A percentile compares a stretch with the other conserved stretches of the same genome.
Conservation (phyloP, 2,888 invertebrate genomes). For the Tipula lateralis region DNA sequence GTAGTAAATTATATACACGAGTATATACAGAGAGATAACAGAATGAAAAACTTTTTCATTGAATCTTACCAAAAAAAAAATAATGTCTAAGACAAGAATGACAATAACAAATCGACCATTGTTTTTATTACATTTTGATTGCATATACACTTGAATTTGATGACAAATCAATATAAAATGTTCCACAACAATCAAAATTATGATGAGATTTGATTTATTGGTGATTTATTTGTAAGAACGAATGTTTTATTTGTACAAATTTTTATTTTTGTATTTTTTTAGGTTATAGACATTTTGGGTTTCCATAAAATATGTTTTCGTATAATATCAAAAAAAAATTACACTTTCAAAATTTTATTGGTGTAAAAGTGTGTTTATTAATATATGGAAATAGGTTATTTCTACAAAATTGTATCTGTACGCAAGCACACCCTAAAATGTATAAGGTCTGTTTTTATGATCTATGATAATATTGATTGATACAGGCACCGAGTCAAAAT, state of each 20-base stretch:
- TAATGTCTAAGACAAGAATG: neutral
- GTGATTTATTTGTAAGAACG: neutral
- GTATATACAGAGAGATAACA: neutral
- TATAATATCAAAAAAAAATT: neutral
- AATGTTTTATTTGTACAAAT: neutral
- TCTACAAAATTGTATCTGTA: too few species aligned
- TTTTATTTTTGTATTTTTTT: neutral
- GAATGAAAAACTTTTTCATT: neutral
- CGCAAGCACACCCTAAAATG: too few species aligned
- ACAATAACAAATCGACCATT: neutral
- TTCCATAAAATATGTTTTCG: neutral
- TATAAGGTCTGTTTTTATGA: too few species aligned
- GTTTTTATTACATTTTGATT: constrained; percentile 19
- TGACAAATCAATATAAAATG: constrained; percentile 4
- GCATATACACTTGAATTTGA: constrained; percentile 11
- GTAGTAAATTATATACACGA: neutral
- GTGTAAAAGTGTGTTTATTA: too few species aligned
- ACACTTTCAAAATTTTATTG: neutral
- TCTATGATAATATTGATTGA: too few species aligned
- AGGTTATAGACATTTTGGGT: neutral
- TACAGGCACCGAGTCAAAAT: too few species aligned
- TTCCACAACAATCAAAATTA: neutral
- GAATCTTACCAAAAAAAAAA: too few species aligned
- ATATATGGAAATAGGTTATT: too few species aligned
- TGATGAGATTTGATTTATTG: constrained; percentile 5